A percentile compares a stretch with the other conserved stretches of the same genome.
phyloP scores from a whole-genome alignment of 2,113 vertebrate species.

The Puma concolor region DNA sequence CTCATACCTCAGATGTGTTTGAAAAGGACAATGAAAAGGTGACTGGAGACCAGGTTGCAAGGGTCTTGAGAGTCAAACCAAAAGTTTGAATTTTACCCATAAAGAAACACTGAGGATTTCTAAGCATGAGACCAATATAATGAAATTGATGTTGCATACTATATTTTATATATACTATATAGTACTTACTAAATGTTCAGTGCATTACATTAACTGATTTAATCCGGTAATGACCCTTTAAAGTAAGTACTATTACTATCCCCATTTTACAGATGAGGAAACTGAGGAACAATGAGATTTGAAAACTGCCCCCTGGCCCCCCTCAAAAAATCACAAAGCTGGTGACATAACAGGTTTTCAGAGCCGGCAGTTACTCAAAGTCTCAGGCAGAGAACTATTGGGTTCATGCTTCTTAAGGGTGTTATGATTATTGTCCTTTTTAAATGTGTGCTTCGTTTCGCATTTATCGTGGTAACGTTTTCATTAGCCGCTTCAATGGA shows the following conservation, averaged over 20 bases:
- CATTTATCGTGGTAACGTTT: too few species aligned
- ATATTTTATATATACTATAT: background rate
- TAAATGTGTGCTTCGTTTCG: too few species aligned
- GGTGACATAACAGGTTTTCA: background rate
- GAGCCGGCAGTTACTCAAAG: background rate
- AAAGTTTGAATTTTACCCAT: slow-evolving; percentile 1
- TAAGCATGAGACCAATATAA: slow-evolving; percentile 1
- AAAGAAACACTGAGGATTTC: background rate
- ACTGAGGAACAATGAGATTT: background rate
- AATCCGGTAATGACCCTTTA: background rate
- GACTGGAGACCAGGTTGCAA: background rate
- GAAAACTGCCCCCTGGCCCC: background rate
- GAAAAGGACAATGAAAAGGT: background rate
- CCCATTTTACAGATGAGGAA: slow-evolving; percentile 18
- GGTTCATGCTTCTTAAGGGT: background rate
- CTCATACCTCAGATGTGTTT: background rate
- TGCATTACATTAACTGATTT: background rate
- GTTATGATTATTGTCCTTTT: background rate
- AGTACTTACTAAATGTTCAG: background rate
- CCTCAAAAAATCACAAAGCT: background rate
- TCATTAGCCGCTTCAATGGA: too few species aligned
- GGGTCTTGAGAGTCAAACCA: background rate
- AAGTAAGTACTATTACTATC: background rate
- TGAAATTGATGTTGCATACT: background rate
- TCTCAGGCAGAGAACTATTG: background rate